phyloP scores from a whole-genome alignment of 2,888 invertebrate species.

The Diogma glabrata region DNA sequence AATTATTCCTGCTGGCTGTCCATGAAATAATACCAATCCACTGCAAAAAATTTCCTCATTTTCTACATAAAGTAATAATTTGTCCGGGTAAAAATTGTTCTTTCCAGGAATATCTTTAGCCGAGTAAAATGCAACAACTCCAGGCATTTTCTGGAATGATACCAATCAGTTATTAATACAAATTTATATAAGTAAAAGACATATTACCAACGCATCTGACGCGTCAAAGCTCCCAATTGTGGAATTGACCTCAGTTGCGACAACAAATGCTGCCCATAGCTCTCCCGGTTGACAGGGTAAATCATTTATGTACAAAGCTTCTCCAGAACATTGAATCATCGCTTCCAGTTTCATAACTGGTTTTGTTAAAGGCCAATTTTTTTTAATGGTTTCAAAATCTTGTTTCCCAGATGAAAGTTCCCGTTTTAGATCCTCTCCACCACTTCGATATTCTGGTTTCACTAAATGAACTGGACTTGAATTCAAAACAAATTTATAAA shows the following conservation, averaged over 20 bases:
- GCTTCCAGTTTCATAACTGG: slow-evolving; percentile 52
- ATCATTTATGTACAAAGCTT: slow-evolving; percentile 37
- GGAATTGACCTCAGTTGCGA: slow-evolving; percentile 45
- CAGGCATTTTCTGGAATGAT: slow-evolving; percentile 51
- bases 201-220: slow-evolving; percentile 50
- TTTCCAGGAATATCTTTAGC: slow-evolving; percentile 54
- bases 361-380: slow-evolving; percentile 50
- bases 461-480: slow-evolving; percentile 36
- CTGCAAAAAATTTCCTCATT: slow-evolving; percentile 20
- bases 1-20: slow-evolving; percentile 52
- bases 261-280: slow-evolving; percentile 54
- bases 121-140: slow-evolving; percentile 47
- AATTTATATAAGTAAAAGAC: too few relatives aligned
- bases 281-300: slow-evolving; percentile 30
- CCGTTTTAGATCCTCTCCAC: slow-evolving; percentile 38
- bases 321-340: slow-evolving; percentile 41
- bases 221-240: slow-evolving; percentile 50
- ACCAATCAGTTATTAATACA: too few relatives aligned
- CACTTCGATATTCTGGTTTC: slow-evolving; percentile 33
- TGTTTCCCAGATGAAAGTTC: slow-evolving; percentile 47
- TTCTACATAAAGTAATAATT: slow-evolving; percentile 16
- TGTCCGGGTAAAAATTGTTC: slow-evolving; percentile 38
- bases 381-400: slow-evolving; percentile 44
- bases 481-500: slow-evolving; percentile 44
- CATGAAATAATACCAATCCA: slow-evolving; percentile 36